Percentiles rank a stretch among this genome's conserved stretches.
These are phyloP conservation scores for Horisme vitalbata DNA, from an alignment of 2,888 invertebrate genomes.

Conservation along the genomic window DNA sequence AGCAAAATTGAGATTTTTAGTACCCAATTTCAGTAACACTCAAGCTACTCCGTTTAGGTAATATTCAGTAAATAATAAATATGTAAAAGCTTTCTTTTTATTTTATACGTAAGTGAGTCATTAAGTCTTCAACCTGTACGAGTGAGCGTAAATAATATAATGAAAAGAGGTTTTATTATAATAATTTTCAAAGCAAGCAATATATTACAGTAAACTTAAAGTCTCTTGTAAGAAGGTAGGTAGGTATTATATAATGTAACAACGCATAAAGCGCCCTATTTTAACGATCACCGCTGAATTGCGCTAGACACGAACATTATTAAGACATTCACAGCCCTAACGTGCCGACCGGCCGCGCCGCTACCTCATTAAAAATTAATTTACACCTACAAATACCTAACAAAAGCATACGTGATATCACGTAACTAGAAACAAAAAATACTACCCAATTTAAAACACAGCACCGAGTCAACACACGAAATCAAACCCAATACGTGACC, in stretches of 20 bases:
- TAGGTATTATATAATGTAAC: neutral
- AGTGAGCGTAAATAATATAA: too few species aligned
- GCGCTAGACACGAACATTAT: constrained; percentile 37
- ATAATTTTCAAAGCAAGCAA: too few species aligned
- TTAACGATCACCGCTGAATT: constrained; percentile 34
- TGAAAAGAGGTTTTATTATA: too few species aligned
- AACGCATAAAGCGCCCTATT: constrained; percentile 16
- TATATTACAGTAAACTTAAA: too few species aligned
- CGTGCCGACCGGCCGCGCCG: constrained; percentile 40
- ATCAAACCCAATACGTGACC: constrained; percentile 60
- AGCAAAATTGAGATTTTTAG: constrained; percentile 25
- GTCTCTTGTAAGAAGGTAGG: neutral
- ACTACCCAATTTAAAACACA: constrained; percentile 58
- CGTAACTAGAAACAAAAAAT: constrained; percentile 34
- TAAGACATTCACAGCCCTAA: constrained; percentile 48
- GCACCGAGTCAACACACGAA: constrained; percentile 47
- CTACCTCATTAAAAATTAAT: constrained; percentile 66
- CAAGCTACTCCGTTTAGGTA: neutral
- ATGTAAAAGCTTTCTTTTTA: constrained; percentile 8
- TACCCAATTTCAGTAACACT: constrained; percentile 7
- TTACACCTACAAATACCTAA: constrained; percentile 49
- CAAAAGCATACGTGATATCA: constrained; percentile 42
- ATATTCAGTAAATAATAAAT: constrained; percentile 17
- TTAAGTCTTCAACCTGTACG: constrained; percentile 10
- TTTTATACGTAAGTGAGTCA: constrained; percentile 12